Evolutionary conservation across 2,888 invertebrate species (phyloP).

Genomic region (Drosophila buzzatii): DNA sequence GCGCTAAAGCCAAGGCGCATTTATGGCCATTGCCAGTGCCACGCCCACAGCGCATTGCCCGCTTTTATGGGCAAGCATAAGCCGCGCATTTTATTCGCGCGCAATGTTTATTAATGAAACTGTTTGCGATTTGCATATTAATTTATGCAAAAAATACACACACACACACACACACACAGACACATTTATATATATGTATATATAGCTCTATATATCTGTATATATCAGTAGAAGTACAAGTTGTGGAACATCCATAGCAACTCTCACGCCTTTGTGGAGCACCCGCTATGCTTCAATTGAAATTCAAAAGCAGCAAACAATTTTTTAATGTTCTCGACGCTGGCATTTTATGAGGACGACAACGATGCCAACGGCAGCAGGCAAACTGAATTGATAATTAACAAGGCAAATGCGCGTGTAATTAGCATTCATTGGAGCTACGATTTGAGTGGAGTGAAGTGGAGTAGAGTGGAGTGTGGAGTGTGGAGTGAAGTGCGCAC

Average conservation of each 20-base stretch:
- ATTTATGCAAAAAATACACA: slow-evolving; percentile 78
- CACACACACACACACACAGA: slow-evolving; percentile 52
- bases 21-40: slow-evolving; percentile 46
- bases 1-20: slow-evolving; percentile 40
- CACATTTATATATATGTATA: slow-evolving; percentile 32
- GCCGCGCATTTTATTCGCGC: slow-evolving; percentile 71
- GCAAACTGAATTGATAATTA: slow-evolving; percentile 82
- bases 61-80: slow-evolving; percentile 73
- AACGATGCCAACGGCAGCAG: slow-evolving; percentile 44
- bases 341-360: slow-evolving; percentile 74
- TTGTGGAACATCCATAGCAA: not conserved
- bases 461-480: not conserved
- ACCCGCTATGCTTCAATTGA: slow-evolving; percentile 54
- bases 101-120: slow-evolving; percentile 83
- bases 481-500: slow-evolving; percentile 16
- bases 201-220: slow-evolving; percentile 25
- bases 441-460: slow-evolving; percentile 9
- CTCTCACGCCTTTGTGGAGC: not conserved
- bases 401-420: slow-evolving; percentile 80
- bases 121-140: slow-evolving; percentile 83
- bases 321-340: slow-evolving; percentile 72
- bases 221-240: slow-evolving; percentile 10
- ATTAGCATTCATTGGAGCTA: slow-evolving; percentile 78
- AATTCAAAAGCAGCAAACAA: slow-evolving; percentile 77
- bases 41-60: slow-evolving; percentile 2